Evolutionary conservation across 1,140 invertebrate species (phyloP).

Genomic region (Proales similis): DNA sequence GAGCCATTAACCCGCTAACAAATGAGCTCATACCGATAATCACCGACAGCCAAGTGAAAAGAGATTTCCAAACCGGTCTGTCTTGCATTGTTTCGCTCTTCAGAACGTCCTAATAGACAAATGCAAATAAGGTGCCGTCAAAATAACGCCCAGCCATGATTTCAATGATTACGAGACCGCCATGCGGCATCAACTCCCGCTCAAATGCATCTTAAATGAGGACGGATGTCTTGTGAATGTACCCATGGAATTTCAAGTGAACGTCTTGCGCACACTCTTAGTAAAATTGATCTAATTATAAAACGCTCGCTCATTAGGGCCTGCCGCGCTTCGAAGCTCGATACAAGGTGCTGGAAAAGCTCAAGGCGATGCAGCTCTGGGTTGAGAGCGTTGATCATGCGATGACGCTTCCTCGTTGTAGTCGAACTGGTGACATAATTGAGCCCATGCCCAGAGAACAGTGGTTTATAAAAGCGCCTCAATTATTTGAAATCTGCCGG

Average conservation of each 20-base stretch:
- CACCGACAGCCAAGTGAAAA: slow-evolving; percentile 33
- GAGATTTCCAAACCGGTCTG: slow-evolving; percentile 29
- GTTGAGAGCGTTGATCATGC: slow-evolving; percentile 37
- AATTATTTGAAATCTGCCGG: slow-evolving; percentile 39
- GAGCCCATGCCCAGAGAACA: slow-evolving; percentile 42
- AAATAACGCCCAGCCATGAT: slow-evolving; percentile 40
- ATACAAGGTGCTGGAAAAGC: slow-evolving; percentile 1
- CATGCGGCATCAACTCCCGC: slow-evolving; percentile 6
- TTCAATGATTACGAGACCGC: slow-evolving; percentile 38
- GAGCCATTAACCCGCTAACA: slow-evolving; percentile 27
- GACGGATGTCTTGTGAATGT: slow-evolving; percentile 27
- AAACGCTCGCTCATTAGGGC: too few species aligned
- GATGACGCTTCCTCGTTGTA: slow-evolving; percentile 39
- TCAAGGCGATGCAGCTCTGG: slow-evolving; percentile 23
- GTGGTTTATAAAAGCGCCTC: slow-evolving; percentile 41
- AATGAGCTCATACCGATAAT: slow-evolving; percentile 24
- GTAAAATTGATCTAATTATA: background rate
- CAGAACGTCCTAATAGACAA: background rate
- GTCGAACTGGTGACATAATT: slow-evolving; percentile 41
- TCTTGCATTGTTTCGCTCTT: background rate
- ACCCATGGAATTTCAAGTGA: background rate
- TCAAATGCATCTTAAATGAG: slow-evolving; percentile 33
- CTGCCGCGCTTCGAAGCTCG: slow-evolving; percentile 45
- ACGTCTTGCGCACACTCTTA: background rate
- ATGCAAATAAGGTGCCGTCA: slow-evolving; percentile 39